Evolutionary conservation across 92 coral and sea anemone genomes (phyloP).

Genomic region (Zoanthus sociatus): DNA sequence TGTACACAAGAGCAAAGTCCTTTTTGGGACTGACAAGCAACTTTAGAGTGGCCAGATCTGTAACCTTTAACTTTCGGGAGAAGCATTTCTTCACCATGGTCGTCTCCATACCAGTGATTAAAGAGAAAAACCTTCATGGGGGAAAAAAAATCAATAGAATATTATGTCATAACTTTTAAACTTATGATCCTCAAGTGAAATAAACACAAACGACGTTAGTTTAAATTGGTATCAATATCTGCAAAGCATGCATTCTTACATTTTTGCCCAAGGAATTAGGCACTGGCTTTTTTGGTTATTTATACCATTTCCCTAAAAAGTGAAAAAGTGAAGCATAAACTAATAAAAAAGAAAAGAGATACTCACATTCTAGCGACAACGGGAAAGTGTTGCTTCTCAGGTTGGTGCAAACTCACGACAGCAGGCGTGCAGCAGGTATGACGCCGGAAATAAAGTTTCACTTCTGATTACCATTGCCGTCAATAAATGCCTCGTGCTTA

Average conservation of each 20-base stretch:
- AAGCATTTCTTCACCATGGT: constrained; percentile 3
- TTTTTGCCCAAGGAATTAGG: too few species aligned
- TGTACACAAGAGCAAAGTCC: constrained; percentile 1
- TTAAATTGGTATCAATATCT: too few species aligned
- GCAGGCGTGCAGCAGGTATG: too few species aligned
- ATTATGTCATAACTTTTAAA: background rate
- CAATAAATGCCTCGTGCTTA: constrained; percentile 19
- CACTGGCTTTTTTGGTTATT: too few species aligned
- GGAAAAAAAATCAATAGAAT: background rate
- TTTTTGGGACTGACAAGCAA: constrained; percentile 2
- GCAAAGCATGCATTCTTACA: too few species aligned
- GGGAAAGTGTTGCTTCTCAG: too few species aligned
- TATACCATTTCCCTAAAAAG: too few species aligned
- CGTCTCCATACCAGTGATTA: background rate
- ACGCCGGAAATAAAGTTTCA: background rate
- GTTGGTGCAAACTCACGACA: too few species aligned
- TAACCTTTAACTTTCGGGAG: constrained; percentile 13
- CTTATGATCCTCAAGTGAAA: background rate
- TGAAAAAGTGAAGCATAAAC: too few species aligned
- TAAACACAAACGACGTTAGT: too few species aligned
- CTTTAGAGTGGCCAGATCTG: background rate
- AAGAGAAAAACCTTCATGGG: constrained; percentile 2
- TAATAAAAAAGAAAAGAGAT: background rate
- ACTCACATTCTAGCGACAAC: too few species aligned
- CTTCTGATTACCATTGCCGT: constrained; percentile 15